These are phyloP conservation scores for Gallinago undulata DNA, from an alignment of 2,113 vertebrate genomes.

Conservation along the genomic window DNA sequence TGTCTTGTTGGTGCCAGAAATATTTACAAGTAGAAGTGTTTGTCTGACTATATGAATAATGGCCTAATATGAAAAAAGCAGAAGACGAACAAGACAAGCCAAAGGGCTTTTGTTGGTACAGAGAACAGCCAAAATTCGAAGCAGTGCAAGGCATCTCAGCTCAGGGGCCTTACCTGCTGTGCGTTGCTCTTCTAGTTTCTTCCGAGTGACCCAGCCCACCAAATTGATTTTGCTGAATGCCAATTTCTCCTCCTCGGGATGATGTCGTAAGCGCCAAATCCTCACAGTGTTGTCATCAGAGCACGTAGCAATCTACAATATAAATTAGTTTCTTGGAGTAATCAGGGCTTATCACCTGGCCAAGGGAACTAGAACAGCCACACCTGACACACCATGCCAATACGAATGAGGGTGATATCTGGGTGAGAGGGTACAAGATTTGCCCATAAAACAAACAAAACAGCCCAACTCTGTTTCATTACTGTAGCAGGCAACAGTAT, in stretches of 20 bases:
- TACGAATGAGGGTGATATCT: not conserved
- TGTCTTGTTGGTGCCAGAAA: not conserved
- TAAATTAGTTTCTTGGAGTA: not conserved
- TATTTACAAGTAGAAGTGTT: not conserved
- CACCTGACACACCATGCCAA: fast-evolving
- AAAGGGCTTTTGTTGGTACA: not conserved
- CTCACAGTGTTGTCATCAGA: conserved; percentile 95
- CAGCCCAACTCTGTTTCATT: not conserved
- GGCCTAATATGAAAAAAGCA: not conserved
- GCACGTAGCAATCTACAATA: conserved; percentile 89
- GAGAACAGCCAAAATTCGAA: not conserved
- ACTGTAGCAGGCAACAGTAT: not conserved
- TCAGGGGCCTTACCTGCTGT: conserved; percentile 59
- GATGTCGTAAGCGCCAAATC: conserved; percentile 86
- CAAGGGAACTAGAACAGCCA: not conserved
- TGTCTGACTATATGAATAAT: not conserved
- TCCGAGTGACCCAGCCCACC: conserved; percentile 85
- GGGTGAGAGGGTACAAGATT: not conserved
- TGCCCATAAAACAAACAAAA: not conserved
- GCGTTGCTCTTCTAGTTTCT: conserved; percentile 54
- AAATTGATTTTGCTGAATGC: conserved; percentile 65
- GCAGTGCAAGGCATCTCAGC: not conserved
- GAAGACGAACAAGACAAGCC: not conserved
- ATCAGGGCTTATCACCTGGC: not conserved
- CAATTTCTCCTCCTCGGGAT: conserved; percentile 62